Evolutionary conservation across 2,113 vertebrate species (phyloP), one percentile per base, ranked within the genome.

Genomic region (Cisticola juncidis): DNA sequence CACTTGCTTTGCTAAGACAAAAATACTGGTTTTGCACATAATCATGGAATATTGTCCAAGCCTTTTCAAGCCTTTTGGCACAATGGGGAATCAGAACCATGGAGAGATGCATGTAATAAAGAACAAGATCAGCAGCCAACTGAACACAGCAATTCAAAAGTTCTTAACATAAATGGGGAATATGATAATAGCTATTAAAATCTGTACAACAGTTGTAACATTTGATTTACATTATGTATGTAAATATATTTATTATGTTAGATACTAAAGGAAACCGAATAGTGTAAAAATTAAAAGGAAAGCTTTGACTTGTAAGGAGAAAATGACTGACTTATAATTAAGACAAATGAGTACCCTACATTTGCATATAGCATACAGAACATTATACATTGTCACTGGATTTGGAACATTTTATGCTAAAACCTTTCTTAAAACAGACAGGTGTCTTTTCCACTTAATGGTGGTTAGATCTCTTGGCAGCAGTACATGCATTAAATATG

Each of bases 371-470:
- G 81, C n/a, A 79, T 17, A 76, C 8, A 91, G 81, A 91, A 83
- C 72, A 71, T 68, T 74, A 77, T 24, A 92, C 47, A 90, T 10
- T 81, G 77, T 60, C 82, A 71, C 38, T 62, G 60, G 62, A 86
- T 81, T 76, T 71, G 79, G 82, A 95, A 96, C 90, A 88, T 61
- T 92, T 94, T 53, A 88, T 91, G n/a, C 60, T 23, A 68, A 94
- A 94, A 54, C 50, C 80, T 70, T 93, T 62, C 64, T 88, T 90
- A 77, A 85, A 73, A 85, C 78, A 96, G 89, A 94, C 54, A 87
- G 91, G 89, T 92, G 90, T 86, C 92, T 96, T 48, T 94, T 94
- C 72, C 80, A 95, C 53, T 77, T 84, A 54, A 74, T 9, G 22
- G 38, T 47, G 76, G 68, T 77, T 92, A 66, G 66, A 92, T 72